Percentiles rank a stretch among this genome's conserved stretches.
Conservation (phyloP, 2,797 vertebrate species). For the Phaenicophaeus curvirostris region DNA sequence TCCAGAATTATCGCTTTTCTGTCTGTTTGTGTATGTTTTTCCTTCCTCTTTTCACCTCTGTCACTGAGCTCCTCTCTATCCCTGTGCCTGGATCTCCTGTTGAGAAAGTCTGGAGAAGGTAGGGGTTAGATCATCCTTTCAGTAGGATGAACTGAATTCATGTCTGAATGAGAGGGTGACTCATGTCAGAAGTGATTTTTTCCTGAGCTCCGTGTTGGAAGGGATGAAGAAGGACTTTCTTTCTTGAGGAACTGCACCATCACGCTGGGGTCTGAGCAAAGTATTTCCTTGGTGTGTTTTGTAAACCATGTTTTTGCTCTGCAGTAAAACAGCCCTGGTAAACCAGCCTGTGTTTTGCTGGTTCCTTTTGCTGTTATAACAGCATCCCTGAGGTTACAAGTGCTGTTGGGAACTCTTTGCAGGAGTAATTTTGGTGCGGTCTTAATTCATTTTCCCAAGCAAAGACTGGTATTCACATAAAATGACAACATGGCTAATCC, state of each 20-base stretch:
- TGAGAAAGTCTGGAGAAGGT: constrained; percentile 52
- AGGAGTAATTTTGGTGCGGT: constrained; percentile 55
- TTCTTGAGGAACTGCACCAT: neutral
- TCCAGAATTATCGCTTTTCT: constrained; percentile 54
- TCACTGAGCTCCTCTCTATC: neutral
- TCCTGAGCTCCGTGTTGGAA: neutral
- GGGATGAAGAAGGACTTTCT: neutral
- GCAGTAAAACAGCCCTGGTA: constrained; percentile 4
- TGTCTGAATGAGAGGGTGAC: constrained; percentile 41
- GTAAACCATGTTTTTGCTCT: neutral
- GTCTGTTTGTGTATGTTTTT: constrained; percentile 47
- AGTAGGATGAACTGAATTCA: constrained; percentile 32
- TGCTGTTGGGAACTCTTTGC: neutral
- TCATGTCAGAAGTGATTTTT: constrained; percentile 29
- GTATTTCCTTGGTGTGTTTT: neutral
- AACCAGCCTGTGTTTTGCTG: constrained; percentile 15
- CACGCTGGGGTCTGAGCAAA: fast-evolving
- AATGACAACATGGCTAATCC: constrained; percentile 44
- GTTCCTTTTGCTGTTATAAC: constrained; percentile 11
- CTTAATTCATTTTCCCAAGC: constrained; percentile 26
- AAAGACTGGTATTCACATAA: neutral
- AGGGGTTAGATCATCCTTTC: constrained; percentile 44
- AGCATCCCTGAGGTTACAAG: neutral
- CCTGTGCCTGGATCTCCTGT: neutral
- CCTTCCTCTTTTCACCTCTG: constrained; percentile 61